Evolutionary conservation across 1,140 invertebrate species (phyloP).

Genomic region (Episyrphus balteatus): DNA sequence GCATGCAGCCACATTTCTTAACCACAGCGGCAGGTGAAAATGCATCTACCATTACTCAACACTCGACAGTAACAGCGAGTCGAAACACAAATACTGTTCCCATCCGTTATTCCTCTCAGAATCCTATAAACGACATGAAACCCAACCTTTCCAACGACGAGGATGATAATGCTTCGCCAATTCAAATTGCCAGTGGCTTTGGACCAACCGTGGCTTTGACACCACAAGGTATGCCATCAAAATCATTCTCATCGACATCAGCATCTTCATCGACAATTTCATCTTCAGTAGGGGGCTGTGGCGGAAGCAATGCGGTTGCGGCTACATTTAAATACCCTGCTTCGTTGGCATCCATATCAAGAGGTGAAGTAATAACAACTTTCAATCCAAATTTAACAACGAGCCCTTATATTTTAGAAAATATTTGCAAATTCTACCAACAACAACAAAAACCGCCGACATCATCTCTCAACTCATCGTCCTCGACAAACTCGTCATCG

Average conservation of each 20-base stretch:
- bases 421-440: slow-evolving; percentile 30
- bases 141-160: background rate
- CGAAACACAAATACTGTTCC: background rate
- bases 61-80: background rate
- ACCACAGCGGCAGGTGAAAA: too few relatives aligned
- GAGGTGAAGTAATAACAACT: too few relatives aligned
- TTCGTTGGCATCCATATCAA: too few relatives aligned
- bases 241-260: background rate
- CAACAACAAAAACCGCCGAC: slow-evolving; percentile 30
- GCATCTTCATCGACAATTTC: slow-evolving; percentile 9
- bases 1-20: too few relatives aligned
- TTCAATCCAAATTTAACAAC: slow-evolving; percentile 1
- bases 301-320: too few relatives aligned
- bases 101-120: background rate
- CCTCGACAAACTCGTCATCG: slow-evolving; percentile 32
- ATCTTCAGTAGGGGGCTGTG: too few relatives aligned
- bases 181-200: too few relatives aligned
- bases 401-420: slow-evolving; percentile 30
- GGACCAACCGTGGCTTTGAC: too few relatives aligned
- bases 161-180: background rate
- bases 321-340: too few relatives aligned
- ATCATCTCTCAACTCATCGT: slow-evolving; percentile 30
- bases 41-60: too few relatives aligned
- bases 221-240: too few relatives aligned
- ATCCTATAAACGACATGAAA: background rate